phyloP scores from a whole-genome alignment of 2,797 vertebrate species.

The Muscicapa comitata region DNA sequence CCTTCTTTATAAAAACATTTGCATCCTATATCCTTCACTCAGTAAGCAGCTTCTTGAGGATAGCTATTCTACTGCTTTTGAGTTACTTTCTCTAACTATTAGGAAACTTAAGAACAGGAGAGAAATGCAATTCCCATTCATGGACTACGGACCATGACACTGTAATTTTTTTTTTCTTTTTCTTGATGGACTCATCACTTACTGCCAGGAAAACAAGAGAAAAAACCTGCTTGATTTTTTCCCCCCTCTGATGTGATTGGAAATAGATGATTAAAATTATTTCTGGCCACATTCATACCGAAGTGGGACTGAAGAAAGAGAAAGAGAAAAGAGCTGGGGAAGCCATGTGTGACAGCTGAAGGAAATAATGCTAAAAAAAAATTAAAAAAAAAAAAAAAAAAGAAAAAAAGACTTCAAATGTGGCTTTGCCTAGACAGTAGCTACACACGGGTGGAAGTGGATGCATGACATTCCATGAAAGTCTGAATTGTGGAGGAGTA shows the following conservation, averaged over 20 bases:
- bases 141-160: fast-evolving
- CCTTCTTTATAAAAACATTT: neutral
- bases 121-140: neutral
- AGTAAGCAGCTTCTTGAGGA: neutral
- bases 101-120: neutral
- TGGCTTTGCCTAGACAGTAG: neutral
- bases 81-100: neutral
- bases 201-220: neutral
- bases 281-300: neutral
- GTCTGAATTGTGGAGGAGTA: neutral
- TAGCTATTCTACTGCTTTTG: neutral
- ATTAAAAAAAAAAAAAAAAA: no score
- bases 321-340: neutral
- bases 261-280: neutral
- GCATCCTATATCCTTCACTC: neutral
- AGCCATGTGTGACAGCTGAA: neutral
- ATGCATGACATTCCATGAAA: neutral
- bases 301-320: neutral
- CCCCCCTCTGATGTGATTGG: neutral
- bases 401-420: neutral
- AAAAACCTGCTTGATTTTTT: neutral
- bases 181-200: neutral
- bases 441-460: neutral
- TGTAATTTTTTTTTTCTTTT: neutral
- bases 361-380: neutral